These are phyloP conservation scores for Drosophila seclusa DNA, from an alignment of 2,888 invertebrate genomes.

Conservation along the genomic window DNA sequence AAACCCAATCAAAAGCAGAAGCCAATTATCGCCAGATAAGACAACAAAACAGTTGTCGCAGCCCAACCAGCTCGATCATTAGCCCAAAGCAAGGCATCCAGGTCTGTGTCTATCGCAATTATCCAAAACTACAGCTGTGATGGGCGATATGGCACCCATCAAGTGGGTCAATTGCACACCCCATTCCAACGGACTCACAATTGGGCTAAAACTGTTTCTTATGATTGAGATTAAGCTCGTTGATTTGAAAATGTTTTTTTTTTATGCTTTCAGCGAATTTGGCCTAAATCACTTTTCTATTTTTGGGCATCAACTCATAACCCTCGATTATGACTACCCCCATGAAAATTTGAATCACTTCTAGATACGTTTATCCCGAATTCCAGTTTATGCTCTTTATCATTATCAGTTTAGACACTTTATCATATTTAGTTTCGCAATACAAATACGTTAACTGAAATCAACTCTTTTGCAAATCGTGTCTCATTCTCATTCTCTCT, in stretches of 20 bases:
- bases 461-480: not conserved
- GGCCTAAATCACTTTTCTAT: not conserved
- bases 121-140: slow-evolving; percentile 1
- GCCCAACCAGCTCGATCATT: not conserved
- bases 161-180: slow-evolving; percentile 6
- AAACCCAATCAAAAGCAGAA: slow-evolving; percentile 12
- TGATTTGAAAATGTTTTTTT: not conserved
- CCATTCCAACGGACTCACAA: not conserved
- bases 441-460: not conserved
- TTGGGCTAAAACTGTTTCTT: not conserved
- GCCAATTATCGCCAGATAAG: not conserved
- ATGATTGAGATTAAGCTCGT: not conserved
- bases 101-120: not conserved
- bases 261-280: not conserved
- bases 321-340: not conserved
- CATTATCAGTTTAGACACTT: no score
- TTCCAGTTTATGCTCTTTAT: not conserved
- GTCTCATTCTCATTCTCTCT: no score
- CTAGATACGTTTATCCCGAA: not conserved
- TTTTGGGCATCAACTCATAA: not conserved
- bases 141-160: not conserved
- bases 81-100: not conserved
- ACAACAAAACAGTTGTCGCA: slow-evolving; percentile 9
- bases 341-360: not conserved
- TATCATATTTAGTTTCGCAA: not conserved